Evolutionary conservation across 2,797 vertebrate genomes (phyloP).

Genomic region (Rousettus madagascariensis): DNA sequence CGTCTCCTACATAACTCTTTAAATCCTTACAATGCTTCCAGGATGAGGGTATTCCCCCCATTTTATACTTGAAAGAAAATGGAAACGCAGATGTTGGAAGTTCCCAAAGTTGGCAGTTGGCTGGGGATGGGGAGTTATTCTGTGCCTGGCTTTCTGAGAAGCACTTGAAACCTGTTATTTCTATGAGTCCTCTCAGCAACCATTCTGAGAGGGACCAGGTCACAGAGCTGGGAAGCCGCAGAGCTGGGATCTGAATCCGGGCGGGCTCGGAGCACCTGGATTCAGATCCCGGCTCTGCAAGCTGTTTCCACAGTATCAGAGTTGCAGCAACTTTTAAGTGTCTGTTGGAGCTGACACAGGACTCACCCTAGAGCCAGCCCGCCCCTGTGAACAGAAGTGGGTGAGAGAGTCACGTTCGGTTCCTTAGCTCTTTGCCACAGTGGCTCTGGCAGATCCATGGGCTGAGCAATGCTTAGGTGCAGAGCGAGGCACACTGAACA

Average conservation of each 20-base stretch:
- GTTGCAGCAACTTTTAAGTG: neutral
- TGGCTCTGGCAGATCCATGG: neutral
- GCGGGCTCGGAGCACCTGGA: neutral
- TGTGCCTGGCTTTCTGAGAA: neutral
- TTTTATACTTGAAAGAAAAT: neutral
- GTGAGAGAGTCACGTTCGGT: rapidly evolving
- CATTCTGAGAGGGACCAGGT: neutral
- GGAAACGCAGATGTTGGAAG: neutral
- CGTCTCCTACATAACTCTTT: neutral
- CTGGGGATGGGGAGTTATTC: too few species aligned
- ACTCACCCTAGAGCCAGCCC: neutral
- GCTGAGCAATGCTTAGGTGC: neutral
- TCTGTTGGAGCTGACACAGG: neutral
- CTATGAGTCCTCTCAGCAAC: neutral
- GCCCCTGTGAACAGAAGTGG: too few species aligned
- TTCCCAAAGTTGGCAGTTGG: neutral
- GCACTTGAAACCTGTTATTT: too few species aligned
- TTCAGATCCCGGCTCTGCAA: neutral
- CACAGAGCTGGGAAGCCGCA: neutral
- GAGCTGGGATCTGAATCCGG: neutral
- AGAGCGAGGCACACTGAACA: neutral
- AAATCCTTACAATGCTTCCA: neutral
- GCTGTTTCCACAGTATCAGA: too few species aligned
- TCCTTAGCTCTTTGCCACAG: rapidly evolving
- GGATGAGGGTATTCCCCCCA: neutral